These are phyloP conservation scores for Chaenogobius annularis DNA, from an alignment of 2,113 vertebrate species.

Conservation along the genomic window DNA sequence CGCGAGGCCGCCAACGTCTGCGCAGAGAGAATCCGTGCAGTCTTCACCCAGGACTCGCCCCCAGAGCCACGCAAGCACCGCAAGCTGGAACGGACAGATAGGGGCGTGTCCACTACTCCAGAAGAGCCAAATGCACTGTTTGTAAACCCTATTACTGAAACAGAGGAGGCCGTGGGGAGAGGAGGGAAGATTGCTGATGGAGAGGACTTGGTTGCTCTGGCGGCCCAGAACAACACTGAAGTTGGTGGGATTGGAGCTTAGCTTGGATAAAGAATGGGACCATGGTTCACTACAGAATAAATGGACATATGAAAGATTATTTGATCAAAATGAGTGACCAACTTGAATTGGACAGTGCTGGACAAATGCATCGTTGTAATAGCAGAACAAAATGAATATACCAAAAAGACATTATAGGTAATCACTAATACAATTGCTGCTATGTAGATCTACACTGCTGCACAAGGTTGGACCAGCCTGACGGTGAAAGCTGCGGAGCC, in stretches of 20 bases:
- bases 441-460: conserved; percentile 36
- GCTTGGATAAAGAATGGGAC: conserved; percentile 27
- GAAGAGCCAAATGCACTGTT: conserved; percentile 43
- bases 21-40: conserved; percentile 78
- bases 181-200: conserved; percentile 45
- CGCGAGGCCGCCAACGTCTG: conserved; percentile 81
- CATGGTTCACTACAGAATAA: conserved; percentile 14
- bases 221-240: conserved; percentile 57
- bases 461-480: conserved; percentile 37
- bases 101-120: conserved; percentile 24
- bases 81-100: conserved; percentile 77
- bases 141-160: conserved; percentile 30
- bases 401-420: conserved; percentile 36
- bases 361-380: conserved; percentile 5
- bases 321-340: conserved; percentile 9
- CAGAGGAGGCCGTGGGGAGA: conserved; percentile 30
- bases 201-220: conserved; percentile 52
- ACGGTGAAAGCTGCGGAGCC: conserved; percentile 37
- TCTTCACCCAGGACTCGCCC: conserved; percentile 73
- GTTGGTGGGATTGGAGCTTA: conserved; percentile 59
- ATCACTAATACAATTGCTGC: conserved; percentile 40
- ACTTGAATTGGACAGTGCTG: conserved; percentile 10
- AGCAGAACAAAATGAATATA: conserved; percentile 32
- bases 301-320: conserved; percentile 5
- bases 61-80: conserved; percentile 76